Base-by-base conservation (phyloP, 2,797 vertebrate genomes). In the Molossus molossus region DNA sequence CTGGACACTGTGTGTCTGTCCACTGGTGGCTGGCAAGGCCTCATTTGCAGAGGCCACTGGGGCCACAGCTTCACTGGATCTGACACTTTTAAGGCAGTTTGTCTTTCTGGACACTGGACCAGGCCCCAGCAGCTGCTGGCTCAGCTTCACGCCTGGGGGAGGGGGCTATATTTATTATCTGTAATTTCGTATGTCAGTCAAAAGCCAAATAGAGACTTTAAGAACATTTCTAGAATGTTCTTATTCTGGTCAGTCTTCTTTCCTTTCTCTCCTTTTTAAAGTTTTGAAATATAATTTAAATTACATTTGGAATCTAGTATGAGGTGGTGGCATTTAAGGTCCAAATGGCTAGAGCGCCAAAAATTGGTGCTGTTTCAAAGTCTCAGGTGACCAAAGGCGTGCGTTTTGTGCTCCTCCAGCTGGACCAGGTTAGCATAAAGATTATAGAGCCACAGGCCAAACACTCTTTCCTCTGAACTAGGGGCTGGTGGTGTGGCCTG, bases 1-100 rank as follows among this genome's bases (percentile, higher is more conserved):
- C 95, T 98, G 96, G 98, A 98, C 98, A 98, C 98, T 12, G 0
- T 98, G 97, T 98, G 96, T 96, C 97, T 72, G 67, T 53, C 73
- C 55, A 0, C 5, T 92, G 65, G 82, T 9, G 1, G 10, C 4
- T 90, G 69, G 70, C 14, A 0, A 90, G 95, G 85, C 97, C 97
- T 98, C 97, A 77, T 97, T 98, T 81, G 94, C 96, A 98, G 92
- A 98, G 98, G 97, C 94, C 48, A 0, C 8, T 70, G 90, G 83
- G 94, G 29, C 93, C 80, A 20, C 1, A 33, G 0, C 1, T 1
- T 57, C 77, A 58, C 20, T 72, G 33, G 33, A 53, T 55, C 76
- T 65, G 12, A 50, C n/a, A 21, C 29, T 23, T 29, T 85, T 72
- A 58, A 62, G 67, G 69, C 48, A 69, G 2, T 11, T 6, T 65